phyloP scores from a whole-genome alignment of 2,888 invertebrate genomes.

The Cosmia trapezina region DNA sequence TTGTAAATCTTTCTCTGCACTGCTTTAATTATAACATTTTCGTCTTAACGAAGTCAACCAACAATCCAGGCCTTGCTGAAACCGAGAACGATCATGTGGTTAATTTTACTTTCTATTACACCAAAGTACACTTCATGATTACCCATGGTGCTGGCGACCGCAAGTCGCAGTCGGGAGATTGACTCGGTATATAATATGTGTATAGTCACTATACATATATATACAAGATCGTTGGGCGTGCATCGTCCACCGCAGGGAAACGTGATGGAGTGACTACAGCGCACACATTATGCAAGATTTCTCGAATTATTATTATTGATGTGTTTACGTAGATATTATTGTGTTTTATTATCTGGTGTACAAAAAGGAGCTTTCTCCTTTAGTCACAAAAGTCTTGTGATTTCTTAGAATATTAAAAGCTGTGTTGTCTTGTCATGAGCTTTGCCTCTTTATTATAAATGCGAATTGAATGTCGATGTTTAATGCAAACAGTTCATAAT shows the following conservation, averaged over 20 bases:
- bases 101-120: slow-evolving; percentile 73
- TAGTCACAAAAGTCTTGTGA: too few relatives aligned
- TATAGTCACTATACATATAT: slow-evolving; percentile 5
- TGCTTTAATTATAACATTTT: slow-evolving; percentile 9
- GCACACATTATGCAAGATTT: slow-evolving; percentile 35
- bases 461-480: not conserved
- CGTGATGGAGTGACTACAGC: slow-evolving; percentile 62
- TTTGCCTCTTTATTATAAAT: not conserved
- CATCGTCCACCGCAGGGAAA: slow-evolving; percentile 65
- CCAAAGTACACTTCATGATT: slow-evolving; percentile 63
- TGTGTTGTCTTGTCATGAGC: too few relatives aligned
- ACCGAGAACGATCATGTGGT: slow-evolving; percentile 61
- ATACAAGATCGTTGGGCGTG: slow-evolving; percentile 28
- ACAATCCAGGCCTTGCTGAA: slow-evolving; percentile 37
- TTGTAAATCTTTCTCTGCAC: not conserved
- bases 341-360: too few relatives aligned
- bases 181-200: slow-evolving; percentile 32
- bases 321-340: not conserved
- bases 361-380: too few relatives aligned
- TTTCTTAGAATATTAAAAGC: too few relatives aligned
- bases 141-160: slow-evolving; percentile 63
- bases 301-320: slow-evolving; percentile 11
- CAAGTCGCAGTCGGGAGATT: slow-evolving; percentile 64
- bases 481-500: slow-evolving; percentile 6
- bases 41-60: slow-evolving; percentile 7